Percentiles rank a stretch among this genome's conserved stretches.
These are phyloP conservation scores for Ryuthela nishihirai DNA, from an alignment of 2,888 invertebrate species.

Conservation along the genomic window DNA sequence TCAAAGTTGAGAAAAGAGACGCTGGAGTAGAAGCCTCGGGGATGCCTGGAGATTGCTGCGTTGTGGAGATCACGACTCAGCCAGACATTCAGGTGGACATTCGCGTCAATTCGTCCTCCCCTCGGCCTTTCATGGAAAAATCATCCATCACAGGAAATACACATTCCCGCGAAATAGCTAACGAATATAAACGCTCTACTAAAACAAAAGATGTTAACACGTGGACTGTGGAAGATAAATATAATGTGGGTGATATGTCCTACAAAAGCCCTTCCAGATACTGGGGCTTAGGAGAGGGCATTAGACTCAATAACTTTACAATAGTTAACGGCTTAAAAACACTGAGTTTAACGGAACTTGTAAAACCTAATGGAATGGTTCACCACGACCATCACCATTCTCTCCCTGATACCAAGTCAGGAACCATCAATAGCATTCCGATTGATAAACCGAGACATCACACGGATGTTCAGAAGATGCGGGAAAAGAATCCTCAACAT, in stretches of 20 bases:
- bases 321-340: conserved; percentile 28
- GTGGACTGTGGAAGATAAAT: conserved; percentile 31
- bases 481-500: conserved; percentile 27
- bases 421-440: not conserved
- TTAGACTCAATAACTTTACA: conserved; percentile 28
- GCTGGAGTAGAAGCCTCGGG: conserved; percentile 7
- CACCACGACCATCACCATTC: conserved; percentile 1
- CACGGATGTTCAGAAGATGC: conserved; percentile 20
- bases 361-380: conserved; percentile 21
- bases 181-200: conserved; percentile 17
- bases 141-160: conserved; percentile 26
- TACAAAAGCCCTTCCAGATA: not conserved
- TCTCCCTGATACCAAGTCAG: not conserved
- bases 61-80: conserved; percentile 30
- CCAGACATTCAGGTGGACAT: conserved; percentile 32
- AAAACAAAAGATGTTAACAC: conserved; percentile 21
- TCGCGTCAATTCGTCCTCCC: conserved; percentile 19
- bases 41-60: conserved; percentile 19
- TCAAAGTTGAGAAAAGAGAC: conserved; percentile 20
- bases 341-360: conserved; percentile 30
- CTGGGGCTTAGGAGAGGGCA: conserved; percentile 17
- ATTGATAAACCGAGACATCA: no score
- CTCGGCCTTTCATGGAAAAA: conserved; percentile 8
- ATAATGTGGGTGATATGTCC: no score
- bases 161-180: conserved; percentile 25